A percentile compares a stretch with the other conserved stretches of the same genome.
phyloP scores from a whole-genome alignment of 2,888 invertebrate species.

The Neria commutata region DNA sequence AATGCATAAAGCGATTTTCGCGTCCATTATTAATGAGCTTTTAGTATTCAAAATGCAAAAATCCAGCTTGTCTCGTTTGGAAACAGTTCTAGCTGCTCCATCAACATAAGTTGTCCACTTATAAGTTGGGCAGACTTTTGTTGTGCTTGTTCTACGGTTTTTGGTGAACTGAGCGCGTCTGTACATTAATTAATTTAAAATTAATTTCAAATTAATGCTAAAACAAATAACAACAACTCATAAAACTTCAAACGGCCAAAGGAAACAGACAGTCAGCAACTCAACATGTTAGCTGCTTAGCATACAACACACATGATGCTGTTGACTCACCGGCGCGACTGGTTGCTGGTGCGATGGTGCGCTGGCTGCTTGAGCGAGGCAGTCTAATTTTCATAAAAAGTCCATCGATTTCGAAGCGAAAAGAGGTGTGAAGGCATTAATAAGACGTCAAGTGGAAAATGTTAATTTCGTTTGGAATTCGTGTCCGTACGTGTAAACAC shows the following conservation, averaged over 20 bases:
- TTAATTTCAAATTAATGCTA: constrained; percentile 23
- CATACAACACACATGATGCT: neutral
- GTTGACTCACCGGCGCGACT: neutral
- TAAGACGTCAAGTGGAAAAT: constrained; percentile 1
- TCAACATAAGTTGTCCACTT: constrained; percentile 1
- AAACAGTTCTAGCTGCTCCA: constrained; percentile 8
- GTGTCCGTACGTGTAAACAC: too few species aligned
- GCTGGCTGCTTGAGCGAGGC: neutral
- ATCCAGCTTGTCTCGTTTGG: constrained; percentile 9
- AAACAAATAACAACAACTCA: constrained; percentile 22
- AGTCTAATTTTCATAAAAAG: neutral
- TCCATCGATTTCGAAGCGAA: neutral
- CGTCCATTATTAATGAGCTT: neutral
- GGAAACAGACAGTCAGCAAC: neutral
- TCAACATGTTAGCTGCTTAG: neutral
- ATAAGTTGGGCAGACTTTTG: neutral
- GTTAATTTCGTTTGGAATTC: constrained; percentile 1
- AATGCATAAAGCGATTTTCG: neutral
- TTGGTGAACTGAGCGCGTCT: neutral
- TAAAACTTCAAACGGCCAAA: constrained; percentile 11
- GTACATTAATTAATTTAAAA: constrained; percentile 12
- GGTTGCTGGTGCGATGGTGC: neutral
- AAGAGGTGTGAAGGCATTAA: constrained; percentile 6
- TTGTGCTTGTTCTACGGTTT: neutral
- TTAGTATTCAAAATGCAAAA: neutral